phyloP scores from a whole-genome alignment of 2,797 vertebrate species.

The Chaunax sp. region DNA sequence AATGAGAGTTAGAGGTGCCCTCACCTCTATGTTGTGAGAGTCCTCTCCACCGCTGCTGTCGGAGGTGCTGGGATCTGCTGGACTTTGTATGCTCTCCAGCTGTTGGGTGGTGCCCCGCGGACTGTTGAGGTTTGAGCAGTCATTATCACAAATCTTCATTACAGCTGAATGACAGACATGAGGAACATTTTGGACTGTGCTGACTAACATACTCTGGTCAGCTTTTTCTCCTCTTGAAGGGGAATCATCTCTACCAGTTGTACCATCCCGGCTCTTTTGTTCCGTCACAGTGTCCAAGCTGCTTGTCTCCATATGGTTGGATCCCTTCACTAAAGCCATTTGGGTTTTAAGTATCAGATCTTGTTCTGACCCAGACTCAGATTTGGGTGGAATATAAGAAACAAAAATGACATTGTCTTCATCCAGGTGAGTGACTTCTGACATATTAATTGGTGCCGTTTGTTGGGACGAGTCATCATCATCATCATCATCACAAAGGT shows the following conservation, averaged over 20 bases:
- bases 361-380: slow-evolving; percentile 17
- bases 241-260: neutral
- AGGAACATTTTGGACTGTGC: neutral
- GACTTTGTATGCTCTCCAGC: neutral
- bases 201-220: neutral
- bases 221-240: neutral
- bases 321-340: neutral
- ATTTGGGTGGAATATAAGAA: slow-evolving; percentile 79
- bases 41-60: neutral
- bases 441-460: slow-evolving; percentile 1
- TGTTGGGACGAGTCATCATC: slow-evolving; percentile 14
- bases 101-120: slow-evolving; percentile 10
- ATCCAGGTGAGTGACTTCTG: slow-evolving; percentile 27
- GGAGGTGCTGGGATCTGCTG: neutral
- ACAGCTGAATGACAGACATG: neutral
- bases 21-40: slow-evolving; percentile 40
- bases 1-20: neutral
- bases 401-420: slow-evolving; percentile 85
- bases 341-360: neutral
- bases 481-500: slow-evolving; percentile 82
- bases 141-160: neutral
- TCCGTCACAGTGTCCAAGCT: neutral
- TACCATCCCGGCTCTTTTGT: neutral
- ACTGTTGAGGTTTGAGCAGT: neutral
- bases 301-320: neutral